Conservation (phyloP, 2,888 invertebrate genomes). For the Aleiodes leptofemur region DNA sequence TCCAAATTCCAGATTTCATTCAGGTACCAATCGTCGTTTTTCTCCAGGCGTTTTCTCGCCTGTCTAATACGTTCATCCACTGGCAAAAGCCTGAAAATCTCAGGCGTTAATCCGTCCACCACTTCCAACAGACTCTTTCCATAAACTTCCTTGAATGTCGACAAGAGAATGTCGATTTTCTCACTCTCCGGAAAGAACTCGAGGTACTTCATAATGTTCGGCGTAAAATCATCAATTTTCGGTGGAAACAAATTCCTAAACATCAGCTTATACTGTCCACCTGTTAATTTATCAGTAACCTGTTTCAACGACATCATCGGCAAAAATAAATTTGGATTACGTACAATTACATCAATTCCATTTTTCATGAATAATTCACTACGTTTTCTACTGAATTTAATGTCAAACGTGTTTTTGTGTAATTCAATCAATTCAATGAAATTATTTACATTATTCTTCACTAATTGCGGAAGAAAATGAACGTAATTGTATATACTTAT, state of each 20-base stretch:
- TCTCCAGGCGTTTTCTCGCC: slow-evolving; percentile 60
- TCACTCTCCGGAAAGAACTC: slow-evolving; percentile 59
- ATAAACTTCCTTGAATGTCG: slow-evolving; percentile 61
- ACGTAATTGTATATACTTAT: slow-evolving; percentile 50
- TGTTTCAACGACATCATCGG: slow-evolving; percentile 57
- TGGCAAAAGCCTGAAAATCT: slow-evolving; percentile 60
- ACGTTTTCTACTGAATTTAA: slow-evolving; percentile 59
- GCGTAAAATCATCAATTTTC: slow-evolving; percentile 39
- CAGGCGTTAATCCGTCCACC: slow-evolving; percentile 46
- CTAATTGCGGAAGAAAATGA: slow-evolving; percentile 57
- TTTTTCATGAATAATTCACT: slow-evolving; percentile 61
- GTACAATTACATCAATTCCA: slow-evolving; percentile 55
- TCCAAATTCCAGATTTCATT: slow-evolving; percentile 8
- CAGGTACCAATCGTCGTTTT: slow-evolving; percentile 28
- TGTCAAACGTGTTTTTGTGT: slow-evolving; percentile 36
- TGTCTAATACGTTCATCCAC: slow-evolving; percentile 58
- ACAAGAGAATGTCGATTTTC: slow-evolving; percentile 53
- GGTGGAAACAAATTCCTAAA: slow-evolving; percentile 58
- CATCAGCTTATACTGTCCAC: slow-evolving; percentile 59
- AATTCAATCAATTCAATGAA: slow-evolving; percentile 60
- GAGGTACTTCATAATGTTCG: slow-evolving; percentile 52
- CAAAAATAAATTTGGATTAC: slow-evolving; percentile 58
- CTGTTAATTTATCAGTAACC: slow-evolving; percentile 52
- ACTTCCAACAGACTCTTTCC: slow-evolving; percentile 53
- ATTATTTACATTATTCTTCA: slow-evolving; percentile 58